Evolutionary conservation across 2,113 vertebrate species (phyloP).

Genomic region (Oriolus oriolus): DNA sequence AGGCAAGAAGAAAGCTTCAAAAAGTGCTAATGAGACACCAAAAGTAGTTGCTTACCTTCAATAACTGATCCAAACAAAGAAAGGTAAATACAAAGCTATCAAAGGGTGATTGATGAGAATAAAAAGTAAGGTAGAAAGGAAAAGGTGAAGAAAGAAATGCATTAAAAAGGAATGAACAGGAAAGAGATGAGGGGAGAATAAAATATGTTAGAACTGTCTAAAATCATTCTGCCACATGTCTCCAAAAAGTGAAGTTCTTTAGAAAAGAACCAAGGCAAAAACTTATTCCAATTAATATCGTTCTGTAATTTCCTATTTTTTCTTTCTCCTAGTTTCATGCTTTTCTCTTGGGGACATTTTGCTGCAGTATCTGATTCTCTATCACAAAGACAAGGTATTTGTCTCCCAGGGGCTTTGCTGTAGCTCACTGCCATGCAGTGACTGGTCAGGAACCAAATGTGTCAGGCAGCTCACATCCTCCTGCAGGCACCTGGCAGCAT

Average conservation of each 20-base stretch:
- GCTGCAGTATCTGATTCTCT: background rate
- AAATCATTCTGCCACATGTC: background rate
- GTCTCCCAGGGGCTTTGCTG: background rate
- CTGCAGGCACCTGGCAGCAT: background rate
- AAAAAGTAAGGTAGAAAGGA: background rate
- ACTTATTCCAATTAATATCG: background rate
- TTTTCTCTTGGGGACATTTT: background rate
- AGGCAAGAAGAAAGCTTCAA: conserved; percentile 6
- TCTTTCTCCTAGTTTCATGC: background rate
- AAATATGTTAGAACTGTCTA: background rate
- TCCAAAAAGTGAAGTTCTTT: background rate
- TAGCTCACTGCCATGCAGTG: background rate
- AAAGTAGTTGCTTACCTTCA: conserved; percentile 6
- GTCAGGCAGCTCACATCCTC: background rate
- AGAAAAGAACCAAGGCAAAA: background rate
- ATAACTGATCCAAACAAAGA: background rate
- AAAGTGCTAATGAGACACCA: conserved; percentile 30
- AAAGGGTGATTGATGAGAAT: background rate
- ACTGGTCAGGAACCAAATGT: background rate
- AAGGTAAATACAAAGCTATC: background rate
- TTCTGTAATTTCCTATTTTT: background rate
- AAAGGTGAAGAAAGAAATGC: background rate
- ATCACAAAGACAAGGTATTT: background rate
- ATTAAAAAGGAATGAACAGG: background rate
- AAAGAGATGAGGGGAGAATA: background rate